Conservation (phyloP, 2,113 vertebrate species). For the Rhea americana region DNA sequence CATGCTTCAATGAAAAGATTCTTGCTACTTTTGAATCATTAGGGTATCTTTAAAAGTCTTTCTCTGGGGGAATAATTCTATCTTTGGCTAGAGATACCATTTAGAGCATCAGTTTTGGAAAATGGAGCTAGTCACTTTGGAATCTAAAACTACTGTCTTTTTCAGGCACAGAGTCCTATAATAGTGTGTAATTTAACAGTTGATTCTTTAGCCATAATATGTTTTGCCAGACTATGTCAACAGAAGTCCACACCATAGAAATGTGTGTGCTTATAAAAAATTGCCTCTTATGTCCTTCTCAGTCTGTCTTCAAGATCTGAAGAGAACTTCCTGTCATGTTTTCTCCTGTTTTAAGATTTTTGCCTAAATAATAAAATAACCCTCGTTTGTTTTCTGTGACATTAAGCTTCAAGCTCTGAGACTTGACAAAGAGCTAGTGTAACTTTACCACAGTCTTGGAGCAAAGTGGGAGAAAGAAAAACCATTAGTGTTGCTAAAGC, state of each 20-base stretch:
- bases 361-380: not conserved
- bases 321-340: not conserved
- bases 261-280: not conserved
- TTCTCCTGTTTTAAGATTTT: not conserved
- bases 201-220: not conserved
- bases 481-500: not conserved
- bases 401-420: not conserved
- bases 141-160: not conserved
- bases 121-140: not conserved
- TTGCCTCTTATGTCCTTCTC: not conserved
- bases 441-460: not conserved
- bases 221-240: not conserved
- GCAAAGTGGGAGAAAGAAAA: not conserved
- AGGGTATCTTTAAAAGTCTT: not conserved
- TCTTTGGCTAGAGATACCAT: not conserved
- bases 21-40: not conserved
- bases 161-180: not conserved
- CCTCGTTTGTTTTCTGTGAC: not conserved
- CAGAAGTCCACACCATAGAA: not conserved
- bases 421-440: not conserved
- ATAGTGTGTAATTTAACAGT: not conserved
- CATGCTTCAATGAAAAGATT: not conserved
- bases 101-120: not conserved
- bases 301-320: not conserved
- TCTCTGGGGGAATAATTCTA: not conserved